Percentiles rank a stretch among this genome's conserved stretches.
Conservation (phyloP, 2,113 vertebrate species). For the Panthera leo region DNA sequence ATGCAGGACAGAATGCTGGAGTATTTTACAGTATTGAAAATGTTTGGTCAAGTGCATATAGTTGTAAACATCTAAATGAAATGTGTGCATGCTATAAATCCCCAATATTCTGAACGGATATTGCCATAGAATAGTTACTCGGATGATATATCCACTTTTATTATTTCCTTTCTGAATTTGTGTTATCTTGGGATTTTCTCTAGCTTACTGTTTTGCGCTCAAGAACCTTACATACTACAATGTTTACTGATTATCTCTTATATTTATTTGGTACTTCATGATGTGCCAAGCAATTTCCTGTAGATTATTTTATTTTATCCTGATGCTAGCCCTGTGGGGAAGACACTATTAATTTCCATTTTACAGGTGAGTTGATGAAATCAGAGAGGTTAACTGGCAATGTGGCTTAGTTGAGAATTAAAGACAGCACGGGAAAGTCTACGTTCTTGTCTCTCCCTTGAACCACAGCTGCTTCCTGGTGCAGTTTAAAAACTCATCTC, state of each 20-base stretch:
- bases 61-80: not conserved
- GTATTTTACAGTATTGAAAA: not conserved
- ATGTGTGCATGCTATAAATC: not conserved
- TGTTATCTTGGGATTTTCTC: not conserved
- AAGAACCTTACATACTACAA: not conserved
- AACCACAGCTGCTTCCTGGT: not conserved
- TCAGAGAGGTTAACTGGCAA: slow-evolving; percentile 10
- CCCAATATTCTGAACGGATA: not conserved
- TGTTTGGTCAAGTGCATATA: not conserved
- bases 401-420: not conserved
- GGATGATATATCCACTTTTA: not conserved
- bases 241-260: not conserved
- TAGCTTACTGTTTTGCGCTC: not conserved
- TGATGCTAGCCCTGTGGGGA: not conserved
- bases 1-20: not conserved
- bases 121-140: not conserved
- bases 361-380: slow-evolving; percentile 38
- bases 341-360: slow-evolving; percentile 23
- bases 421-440: not conserved
- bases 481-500: not conserved
- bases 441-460: not conserved
- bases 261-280: not conserved
- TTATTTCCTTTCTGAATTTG: slow-evolving; percentile 16
- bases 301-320: slow-evolving; percentile 42
- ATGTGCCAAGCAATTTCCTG: slow-evolving; percentile 35